Percentiles rank a stretch among this genome's conserved stretches.
Conservation (phyloP, 2,888 invertebrate genomes). For the Andricus curvator region DNA sequence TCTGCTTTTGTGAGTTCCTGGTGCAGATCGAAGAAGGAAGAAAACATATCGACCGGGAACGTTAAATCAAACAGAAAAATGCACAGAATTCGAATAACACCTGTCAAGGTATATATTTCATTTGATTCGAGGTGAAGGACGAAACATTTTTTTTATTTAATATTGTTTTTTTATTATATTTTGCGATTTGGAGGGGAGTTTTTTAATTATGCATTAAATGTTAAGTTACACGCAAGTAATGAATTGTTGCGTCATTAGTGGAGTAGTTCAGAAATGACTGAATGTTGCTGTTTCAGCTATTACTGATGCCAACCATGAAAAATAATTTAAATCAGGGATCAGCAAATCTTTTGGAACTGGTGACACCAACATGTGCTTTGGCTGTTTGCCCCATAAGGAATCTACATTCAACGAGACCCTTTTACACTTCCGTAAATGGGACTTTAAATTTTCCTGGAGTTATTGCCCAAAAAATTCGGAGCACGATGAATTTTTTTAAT, state of each 20-base stretch:
- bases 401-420: not conserved
- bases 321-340: slow-evolving; percentile 10
- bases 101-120: not conserved
- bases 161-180: not conserved
- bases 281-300: not conserved
- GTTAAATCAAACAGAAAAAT: slow-evolving; percentile 1
- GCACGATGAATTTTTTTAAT: slow-evolving; percentile 1
- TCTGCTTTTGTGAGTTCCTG: not conserved
- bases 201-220: not conserved
- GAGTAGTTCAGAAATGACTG: not conserved
- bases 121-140: not conserved
- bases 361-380: slow-evolving; percentile 3
- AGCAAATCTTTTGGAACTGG: not conserved
- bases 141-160: not conserved
- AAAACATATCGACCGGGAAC: not conserved
- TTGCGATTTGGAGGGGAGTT: not conserved
- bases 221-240: not conserved
- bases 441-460: not conserved
- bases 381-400: not conserved
- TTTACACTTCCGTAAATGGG: not conserved
- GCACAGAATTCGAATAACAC: slow-evolving; percentile 2
- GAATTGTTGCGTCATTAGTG: not conserved
- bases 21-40: not conserved
- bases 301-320: slow-evolving; percentile 13
- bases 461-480: not conserved